These are phyloP conservation scores for Junco hyemalis DNA, from an alignment of 2,113 vertebrate genomes.

Conservation along the genomic window DNA sequence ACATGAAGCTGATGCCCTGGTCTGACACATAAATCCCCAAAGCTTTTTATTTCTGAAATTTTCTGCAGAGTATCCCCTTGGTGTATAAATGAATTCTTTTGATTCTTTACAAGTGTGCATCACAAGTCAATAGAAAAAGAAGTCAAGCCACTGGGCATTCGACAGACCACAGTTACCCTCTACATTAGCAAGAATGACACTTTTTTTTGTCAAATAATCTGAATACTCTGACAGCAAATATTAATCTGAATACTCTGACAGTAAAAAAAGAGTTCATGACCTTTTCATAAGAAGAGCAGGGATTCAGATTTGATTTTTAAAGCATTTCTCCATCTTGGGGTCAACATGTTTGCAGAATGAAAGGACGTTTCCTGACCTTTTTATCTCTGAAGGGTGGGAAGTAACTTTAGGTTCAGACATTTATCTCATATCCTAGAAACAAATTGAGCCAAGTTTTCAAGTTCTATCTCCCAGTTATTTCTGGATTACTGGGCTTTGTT, in stretches of 20 bases:
- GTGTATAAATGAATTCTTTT: background rate
- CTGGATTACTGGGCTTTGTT: constrained; percentile 28
- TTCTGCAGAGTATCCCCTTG: background rate
- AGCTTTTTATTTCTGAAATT: constrained; percentile 23
- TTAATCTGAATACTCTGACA: background rate
- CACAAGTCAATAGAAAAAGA: background rate
- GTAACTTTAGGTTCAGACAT: constrained; percentile 1
- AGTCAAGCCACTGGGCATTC: background rate
- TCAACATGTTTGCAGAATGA: constrained; percentile 19
- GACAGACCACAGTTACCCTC: background rate
- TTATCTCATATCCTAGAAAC: constrained; percentile 35
- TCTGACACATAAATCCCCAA: constrained; percentile 20
- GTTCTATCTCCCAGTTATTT: background rate
- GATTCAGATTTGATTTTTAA: background rate
- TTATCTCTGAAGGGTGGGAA: constrained; percentile 31
- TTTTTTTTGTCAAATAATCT: background rate
- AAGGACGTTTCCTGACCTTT: constrained; percentile 45
- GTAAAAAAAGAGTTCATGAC: background rate
- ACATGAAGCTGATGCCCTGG: background rate
- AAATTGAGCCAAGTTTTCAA: constrained; percentile 41
- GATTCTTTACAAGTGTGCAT: background rate
- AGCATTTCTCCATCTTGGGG: background rate
- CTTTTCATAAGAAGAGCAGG: background rate
- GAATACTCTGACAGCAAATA: background rate
- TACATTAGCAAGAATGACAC: background rate